Base-by-base conservation (phyloP, 2,797 vertebrate species). In the Peromyscus attwateri region DNA sequence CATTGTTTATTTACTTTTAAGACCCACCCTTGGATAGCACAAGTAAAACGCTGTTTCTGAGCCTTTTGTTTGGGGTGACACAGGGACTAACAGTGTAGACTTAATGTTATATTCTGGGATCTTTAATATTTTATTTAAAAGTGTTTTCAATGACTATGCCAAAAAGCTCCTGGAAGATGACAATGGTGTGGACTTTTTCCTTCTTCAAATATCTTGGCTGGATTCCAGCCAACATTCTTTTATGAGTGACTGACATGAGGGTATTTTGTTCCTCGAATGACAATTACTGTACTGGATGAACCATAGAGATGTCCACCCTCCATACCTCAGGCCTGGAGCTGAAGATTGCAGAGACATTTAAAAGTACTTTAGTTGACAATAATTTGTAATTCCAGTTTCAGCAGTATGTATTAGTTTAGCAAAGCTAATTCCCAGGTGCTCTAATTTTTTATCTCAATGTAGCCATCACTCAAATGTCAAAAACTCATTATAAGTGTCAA, bases 391-490 rank as follows among this genome's bases (percentile, higher is more conserved):
- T 96, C 92, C 23, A 96, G 73, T 94, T 95, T 96, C 12, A 70
- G 21, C 43, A 96, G 85, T 94, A 23, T 75, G 85, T 98, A 87
- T 98, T 96, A 27, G 93, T 96, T 97, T 97, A 49, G 84, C 96
- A 97, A 97, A 97, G 96, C 43, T 95, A 97, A 98, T 97, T 98
- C 89, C 97, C 98, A 98, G 97, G 97, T 98, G 98, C 97, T 96
- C 98, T 98, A 93, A 98, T 98, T 98, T 98, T 91, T 95, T 97
- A 70, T 95, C 97, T 95, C 95, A 90, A 88, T 98, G 92, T 98
- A 98, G 95, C 97, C 98, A 97, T 98, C 98, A 98, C 81, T 98
- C 98, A 98, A 91, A 96, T 98, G 98, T 98, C 98, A 98, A 96
- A 98, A 98, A 88, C 95, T 95, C 95, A 92, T 98, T 97, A 97